Base-by-base conservation (phyloP, 2,888 invertebrate species). In the Eupelmus urozonus region DNA sequence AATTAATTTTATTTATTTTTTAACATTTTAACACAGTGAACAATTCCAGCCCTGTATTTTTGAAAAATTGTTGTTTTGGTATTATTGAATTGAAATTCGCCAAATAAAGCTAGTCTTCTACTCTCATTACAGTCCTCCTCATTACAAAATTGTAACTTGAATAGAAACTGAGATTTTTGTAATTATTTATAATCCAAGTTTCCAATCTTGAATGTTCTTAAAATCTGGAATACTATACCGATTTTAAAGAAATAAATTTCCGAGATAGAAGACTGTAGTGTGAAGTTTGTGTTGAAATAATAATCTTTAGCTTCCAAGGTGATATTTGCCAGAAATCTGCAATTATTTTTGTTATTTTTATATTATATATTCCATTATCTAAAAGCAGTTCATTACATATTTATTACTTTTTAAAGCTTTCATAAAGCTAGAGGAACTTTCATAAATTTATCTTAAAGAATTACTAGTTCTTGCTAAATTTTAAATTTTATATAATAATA, bases 41-140 rank as follows among this genome's bases (percentile, higher is more conserved):
- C 3, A 34, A 9, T 67, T 70, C 62, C 49, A 76, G 42, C 60
- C 29, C 62, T 75, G 34, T 49, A 40, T 25, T 34, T 67, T 49
- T 49, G 49, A 13, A 11, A 49, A 5, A 49, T 40, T 0, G 16
- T 20, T 9, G n/a, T 53, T 29, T 57, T 20, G n/a, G 1, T 18
- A 23, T 25, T 55, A 63, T 63, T 57, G 1, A 57, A 34, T 67
- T 60, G 13, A 42, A 67, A 72, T 62, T 65, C 53, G 55, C 53
- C 7, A 11, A 78, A 9, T 62, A 65, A 76, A 40, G 40, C 71
- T 81, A 82, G 80, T 82, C 80, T 81, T 81, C 65, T 78, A 81
- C 63, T 82, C 80, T 82, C 80, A 79, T 82, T 76, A 82, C 78
- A 80, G 76, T 49, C 74, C 72, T 57, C 59, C 45, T 74, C 4